Evolutionary conservation across 2,113 vertebrate species (phyloP).

Genomic region (Myrmophylax atrothorax): DNA sequence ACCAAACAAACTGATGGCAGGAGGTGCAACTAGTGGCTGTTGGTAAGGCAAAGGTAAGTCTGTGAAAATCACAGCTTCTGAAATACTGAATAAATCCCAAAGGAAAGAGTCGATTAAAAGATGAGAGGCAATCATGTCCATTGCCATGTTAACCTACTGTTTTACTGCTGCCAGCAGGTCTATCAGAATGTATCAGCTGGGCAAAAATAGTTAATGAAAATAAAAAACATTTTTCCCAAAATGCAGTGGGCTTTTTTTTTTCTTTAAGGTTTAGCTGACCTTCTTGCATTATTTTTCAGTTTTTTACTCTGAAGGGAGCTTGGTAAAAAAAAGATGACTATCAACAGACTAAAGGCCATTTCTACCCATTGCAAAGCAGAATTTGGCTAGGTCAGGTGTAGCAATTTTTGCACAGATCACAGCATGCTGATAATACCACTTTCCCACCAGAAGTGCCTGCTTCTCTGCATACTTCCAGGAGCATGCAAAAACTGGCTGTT

Average conservation of each 20-base stretch:
- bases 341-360: not conserved
- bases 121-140: not conserved
- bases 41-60: not conserved
- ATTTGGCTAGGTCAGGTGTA: not conserved
- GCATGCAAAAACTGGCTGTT: not conserved
- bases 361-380: not conserved
- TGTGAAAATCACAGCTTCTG: not conserved
- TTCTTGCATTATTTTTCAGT: not conserved
- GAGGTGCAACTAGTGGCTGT: not conserved
- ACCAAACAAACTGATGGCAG: not conserved
- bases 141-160: not conserved
- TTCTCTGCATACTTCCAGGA: not conserved
- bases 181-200: not conserved
- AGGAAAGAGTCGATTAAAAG: not conserved
- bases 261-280: not conserved
- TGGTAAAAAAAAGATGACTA: not conserved
- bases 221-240: not conserved
- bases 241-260: fast-evolving
- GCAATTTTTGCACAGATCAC: not conserved
- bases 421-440: not conserved
- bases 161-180: not conserved
- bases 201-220: not conserved
- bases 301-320: not conserved
- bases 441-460: not conserved
- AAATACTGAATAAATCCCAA: not conserved